phyloP scores from a whole-genome alignment of 2,797 vertebrate genomes.

The Acanthornis magna region DNA sequence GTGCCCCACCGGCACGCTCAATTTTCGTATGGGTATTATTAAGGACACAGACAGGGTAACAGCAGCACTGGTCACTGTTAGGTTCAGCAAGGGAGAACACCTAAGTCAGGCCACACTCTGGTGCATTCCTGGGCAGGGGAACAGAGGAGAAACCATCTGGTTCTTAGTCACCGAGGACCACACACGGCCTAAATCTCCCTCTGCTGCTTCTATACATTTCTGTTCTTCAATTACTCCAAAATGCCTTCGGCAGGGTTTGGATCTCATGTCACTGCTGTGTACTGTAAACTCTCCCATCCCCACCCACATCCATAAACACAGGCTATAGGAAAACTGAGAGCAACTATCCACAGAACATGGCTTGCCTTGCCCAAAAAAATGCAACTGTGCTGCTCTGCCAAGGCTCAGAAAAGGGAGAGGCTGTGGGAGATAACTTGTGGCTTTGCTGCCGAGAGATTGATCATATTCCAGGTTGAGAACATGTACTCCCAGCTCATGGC shows the following conservation, averaged over 20 bases:
- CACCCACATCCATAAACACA: neutral
- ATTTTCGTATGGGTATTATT: neutral
- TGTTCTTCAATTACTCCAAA: neutral
- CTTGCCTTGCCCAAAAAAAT: neutral
- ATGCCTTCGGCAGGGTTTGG: neutral
- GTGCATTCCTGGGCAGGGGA: neutral
- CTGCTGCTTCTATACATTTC: neutral
- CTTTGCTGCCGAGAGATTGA: neutral
- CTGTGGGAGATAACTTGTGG: neutral
- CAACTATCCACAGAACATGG: neutral
- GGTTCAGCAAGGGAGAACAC: neutral
- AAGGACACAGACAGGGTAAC: neutral
- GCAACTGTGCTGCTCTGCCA: neutral
- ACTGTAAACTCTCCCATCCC: neutral
- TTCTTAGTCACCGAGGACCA: neutral
- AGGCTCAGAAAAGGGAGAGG: neutral
- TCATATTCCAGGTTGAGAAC: neutral
- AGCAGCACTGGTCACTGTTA: neutral
- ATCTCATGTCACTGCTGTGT: neutral
- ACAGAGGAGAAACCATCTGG: neutral
- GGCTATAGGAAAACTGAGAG: neutral
- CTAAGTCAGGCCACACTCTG: neutral
- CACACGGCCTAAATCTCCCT: neutral
- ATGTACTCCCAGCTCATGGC: neutral
- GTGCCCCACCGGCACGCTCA: neutral